Evolutionary conservation across 2,113 vertebrate species (phyloP), one percentile per base, ranked within the genome.

Genomic region (Piliocolobus tephrosceles): DNA sequence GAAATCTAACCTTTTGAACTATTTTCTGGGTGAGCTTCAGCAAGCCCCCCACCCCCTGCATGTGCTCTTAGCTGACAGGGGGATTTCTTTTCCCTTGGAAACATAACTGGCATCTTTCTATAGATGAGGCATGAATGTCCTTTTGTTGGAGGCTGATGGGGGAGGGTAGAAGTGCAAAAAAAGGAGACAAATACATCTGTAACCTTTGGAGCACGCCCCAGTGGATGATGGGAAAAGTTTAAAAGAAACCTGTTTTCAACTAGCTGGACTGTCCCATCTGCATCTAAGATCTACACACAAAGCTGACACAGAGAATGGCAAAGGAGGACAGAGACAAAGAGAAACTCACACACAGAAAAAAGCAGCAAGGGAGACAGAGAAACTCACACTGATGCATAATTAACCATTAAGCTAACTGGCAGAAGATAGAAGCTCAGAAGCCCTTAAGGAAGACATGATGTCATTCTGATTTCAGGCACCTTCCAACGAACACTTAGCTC

Each of bases 381-480:
- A 61, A 87, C 35, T 79, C 83, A 78, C 25, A 55, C 64, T 57
- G 83, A 40, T 55, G 57, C 86, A 32, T 96, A 97, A 94, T 97
- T 89, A 89, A 95, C 83, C 86, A 91, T 90, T 91, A 95, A 96
- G 88, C 55, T 89, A 87, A 96, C 94, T 94, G 95, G 87, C 82
- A 87, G 89, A 95, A 95, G 84, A 94, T 79, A 75, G 96, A 91
- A 52, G 68, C 86, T 82, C 92, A 95, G 88, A 89, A 97, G 70
- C 76, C 93, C 95, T 75, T 75, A 76, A 88, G 61, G 73, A 97
- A 97, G 94, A 84, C 57, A 94, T 97, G 95, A 97, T 87, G 94
- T 97, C 98, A 98, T 97, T 92, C 87, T 96, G 96, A 95, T 90
- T 88, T 43, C 83, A 91, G 96, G 96, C 94, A 72, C 79, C 94